phyloP scores from a whole-genome alignment of 92 coral and sea anemone genomes.

The Palythoa heliodiscus region DNA sequence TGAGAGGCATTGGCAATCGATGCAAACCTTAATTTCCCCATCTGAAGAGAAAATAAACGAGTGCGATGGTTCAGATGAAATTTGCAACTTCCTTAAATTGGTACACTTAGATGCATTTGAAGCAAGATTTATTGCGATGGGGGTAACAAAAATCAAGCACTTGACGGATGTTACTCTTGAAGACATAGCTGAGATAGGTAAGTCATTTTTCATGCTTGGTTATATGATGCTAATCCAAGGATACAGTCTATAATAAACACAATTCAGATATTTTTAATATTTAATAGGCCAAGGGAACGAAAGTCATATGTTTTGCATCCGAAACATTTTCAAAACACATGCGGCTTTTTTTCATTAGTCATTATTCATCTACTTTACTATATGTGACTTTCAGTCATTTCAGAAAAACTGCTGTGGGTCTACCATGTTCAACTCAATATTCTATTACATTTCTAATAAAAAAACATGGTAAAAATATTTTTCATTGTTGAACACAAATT shows the following conservation, averaged over 20 bases:
- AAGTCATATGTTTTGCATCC: not conserved
- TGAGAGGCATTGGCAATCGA: not conserved
- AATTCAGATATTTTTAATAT: not conserved
- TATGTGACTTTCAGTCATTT: not conserved
- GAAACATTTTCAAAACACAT: not conserved
- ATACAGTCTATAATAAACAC: not conserved
- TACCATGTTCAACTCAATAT: conserved; percentile 1
- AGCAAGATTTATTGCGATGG: not conserved
- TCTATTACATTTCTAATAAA: not conserved
- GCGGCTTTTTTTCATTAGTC: not conserved
- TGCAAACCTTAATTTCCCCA: not conserved
- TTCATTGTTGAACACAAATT: conserved; percentile 2
- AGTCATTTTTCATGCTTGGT: not conserved
- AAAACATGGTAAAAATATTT: conserved; percentile 1
- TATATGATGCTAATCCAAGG: not conserved
- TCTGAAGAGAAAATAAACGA: not conserved
- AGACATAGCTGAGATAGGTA: not conserved
- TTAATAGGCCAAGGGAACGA: not conserved
- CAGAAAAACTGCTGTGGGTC: not conserved
- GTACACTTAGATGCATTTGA: not conserved
- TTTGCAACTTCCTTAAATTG: not conserved
- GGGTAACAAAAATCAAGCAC: not conserved
- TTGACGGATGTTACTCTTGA: not conserved
- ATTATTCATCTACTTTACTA: not conserved
- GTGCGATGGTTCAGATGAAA: not conserved